These are phyloP conservation scores for Tyto alba DNA, from an alignment of 2,113 vertebrate genomes.

Conservation along the genomic window DNA sequence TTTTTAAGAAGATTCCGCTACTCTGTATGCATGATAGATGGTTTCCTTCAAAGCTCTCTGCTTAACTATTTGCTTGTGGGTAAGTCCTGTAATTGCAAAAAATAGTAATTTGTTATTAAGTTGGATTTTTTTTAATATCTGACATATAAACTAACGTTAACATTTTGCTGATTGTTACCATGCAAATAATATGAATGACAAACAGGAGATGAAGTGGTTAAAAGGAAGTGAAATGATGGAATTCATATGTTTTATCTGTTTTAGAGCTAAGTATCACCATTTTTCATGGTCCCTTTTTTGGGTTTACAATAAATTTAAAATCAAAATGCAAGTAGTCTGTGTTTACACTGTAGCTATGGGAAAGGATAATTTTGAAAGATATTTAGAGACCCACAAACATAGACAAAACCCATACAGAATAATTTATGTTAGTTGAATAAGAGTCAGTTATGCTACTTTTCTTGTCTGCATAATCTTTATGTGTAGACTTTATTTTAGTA, in stretches of 20 bases:
- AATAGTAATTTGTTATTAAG: neutral
- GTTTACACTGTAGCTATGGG: neutral
- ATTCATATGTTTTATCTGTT: neutral
- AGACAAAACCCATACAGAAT: neutral
- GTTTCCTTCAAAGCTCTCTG: neutral
- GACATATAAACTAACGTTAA: neutral
- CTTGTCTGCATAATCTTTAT: neutral
- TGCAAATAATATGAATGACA: neutral
- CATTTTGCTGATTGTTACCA: neutral
- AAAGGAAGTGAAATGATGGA: neutral
- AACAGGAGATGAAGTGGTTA: neutral
- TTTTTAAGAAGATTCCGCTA: neutral
- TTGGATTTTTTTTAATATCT: neutral
- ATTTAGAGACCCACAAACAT: neutral
- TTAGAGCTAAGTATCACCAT: neutral
- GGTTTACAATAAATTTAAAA: neutral
- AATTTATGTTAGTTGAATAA: neutral
- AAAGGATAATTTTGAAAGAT: neutral
- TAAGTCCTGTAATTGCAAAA: neutral
- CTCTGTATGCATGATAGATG: neutral
- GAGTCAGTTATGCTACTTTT: neutral
- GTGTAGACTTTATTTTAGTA: neutral
- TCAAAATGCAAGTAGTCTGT: neutral
- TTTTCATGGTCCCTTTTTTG: neutral
- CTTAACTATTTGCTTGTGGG: neutral